Evolutionary conservation across 1,140 invertebrate species (phyloP), one percentile per base, ranked within the genome.

Genomic region (Phocides pigmalion): DNA sequence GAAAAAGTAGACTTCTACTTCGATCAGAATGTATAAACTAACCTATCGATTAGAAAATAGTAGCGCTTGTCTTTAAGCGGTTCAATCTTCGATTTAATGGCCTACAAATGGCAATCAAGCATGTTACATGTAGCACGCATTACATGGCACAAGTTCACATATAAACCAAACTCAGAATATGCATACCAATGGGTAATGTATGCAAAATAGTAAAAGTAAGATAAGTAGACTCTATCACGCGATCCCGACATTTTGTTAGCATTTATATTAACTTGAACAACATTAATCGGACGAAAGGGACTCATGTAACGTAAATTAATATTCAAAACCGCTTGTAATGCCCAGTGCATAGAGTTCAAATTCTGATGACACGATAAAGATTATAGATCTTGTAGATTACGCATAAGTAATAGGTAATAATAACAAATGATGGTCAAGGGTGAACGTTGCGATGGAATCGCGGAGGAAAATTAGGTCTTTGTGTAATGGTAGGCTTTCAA

Each of bases 181-280:
- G 80, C 77, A 88, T 79, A 82, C 72, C 76, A 72, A 79, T 80
- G 73, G 61, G 62, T 86, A 86, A 87, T 85, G 72, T 83, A 88
- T 90, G 87, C 85, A 88, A 87, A 90, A 84, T 85, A 85, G 76
- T 76, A 76, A 74, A 78, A 74, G 67, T 74, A 82, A 74, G 73
- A 79, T 85, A 90, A 90, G 80, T 87, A 82, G 66, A 62, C 66
- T 68, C 72, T 74, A 77, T 79, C 87, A 90, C 87, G 87, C 87
- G 77, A 90, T 84, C 70, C 72, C 73, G 70, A 84, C 87, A 88
- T 90, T 90, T 90, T 88, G 84, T 86, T 86, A 84, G 77, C 80
- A 83, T 87, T 82, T 84, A 87, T 84, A 88, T 86, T 84, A 84
- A 72, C 66, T 72, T 66, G 70, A 69, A 61, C 56, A 37, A 32